phyloP scores from a whole-genome alignment of 2,113 vertebrate species.

The Bubo scandiacus region DNA sequence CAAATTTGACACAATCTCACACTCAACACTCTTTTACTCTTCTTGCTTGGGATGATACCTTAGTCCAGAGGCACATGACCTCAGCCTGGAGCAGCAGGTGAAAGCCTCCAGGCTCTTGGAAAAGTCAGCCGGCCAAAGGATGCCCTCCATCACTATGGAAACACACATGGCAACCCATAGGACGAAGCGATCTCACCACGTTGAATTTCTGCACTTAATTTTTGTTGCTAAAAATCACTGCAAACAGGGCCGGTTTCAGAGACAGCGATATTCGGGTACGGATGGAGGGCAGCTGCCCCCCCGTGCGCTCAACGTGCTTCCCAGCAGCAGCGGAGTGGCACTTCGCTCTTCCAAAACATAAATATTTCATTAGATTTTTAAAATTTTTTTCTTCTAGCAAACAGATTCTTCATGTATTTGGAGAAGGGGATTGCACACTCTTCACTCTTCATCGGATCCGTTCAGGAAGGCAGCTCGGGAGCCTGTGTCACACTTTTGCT shows the following conservation, averaged over 20 bases:
- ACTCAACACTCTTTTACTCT: not conserved
- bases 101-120: not conserved
- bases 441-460: slow-evolving; percentile 70
- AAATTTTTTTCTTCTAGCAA: not conserved
- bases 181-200: accelerated
- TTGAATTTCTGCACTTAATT: not conserved
- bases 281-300: not conserved
- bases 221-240: not conserved
- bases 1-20: not conserved
- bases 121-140: not conserved
- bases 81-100: not conserved
- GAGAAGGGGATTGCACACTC: not conserved
- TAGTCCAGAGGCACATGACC: not conserved
- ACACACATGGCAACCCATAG: accelerated
- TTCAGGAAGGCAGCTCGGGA: slow-evolving; percentile 56
- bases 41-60: not conserved
- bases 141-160: not conserved
- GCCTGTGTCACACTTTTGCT: not conserved
- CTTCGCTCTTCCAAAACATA: not conserved
- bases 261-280: accelerated
- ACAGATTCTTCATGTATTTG: accelerated
- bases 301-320: not conserved
- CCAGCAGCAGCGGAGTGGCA: not conserved
- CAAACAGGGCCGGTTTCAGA: accelerated
- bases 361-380: not conserved